Evolutionary conservation across 2,797 vertebrate species (phyloP).

Genomic region (Sphenopsis melanotis): DNA sequence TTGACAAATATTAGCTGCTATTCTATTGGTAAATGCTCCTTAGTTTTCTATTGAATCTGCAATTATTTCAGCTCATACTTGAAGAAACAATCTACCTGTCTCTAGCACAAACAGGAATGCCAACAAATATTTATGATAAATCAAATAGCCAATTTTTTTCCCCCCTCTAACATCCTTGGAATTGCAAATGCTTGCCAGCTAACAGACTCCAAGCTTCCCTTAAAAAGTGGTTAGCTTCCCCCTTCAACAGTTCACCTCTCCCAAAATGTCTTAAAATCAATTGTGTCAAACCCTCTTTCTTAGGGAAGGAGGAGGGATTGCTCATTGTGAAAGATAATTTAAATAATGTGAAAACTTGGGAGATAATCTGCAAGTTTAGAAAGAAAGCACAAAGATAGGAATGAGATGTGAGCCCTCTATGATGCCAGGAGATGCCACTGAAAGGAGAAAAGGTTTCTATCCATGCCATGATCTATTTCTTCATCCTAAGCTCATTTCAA

Average conservation of each 20-base stretch:
- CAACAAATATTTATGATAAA: neutral
- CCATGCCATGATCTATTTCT: neutral
- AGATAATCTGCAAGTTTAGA: neutral
- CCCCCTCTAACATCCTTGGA: neutral
- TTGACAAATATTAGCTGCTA: neutral
- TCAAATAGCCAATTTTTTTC: neutral
- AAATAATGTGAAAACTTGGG: neutral
- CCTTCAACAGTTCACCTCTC: neutral
- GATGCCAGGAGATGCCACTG: neutral
- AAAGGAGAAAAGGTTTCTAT: neutral
- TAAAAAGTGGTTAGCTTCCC: neutral
- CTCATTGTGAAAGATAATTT: neutral
- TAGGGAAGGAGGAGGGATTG: neutral
- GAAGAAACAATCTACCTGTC: neutral
- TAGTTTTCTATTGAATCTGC: neutral
- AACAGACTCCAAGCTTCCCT: neutral
- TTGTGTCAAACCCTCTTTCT: neutral
- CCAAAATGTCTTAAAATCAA: neutral
- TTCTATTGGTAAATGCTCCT: neutral
- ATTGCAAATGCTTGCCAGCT: neutral
- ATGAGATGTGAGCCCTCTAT: rapidly evolving
- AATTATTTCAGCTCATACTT: neutral
- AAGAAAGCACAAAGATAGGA: neutral
- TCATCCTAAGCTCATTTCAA: neutral
- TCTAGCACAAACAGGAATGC: neutral